Base-by-base conservation (phyloP, 2,888 invertebrate genomes). In the Pogonocherus hispidulus region DNA sequence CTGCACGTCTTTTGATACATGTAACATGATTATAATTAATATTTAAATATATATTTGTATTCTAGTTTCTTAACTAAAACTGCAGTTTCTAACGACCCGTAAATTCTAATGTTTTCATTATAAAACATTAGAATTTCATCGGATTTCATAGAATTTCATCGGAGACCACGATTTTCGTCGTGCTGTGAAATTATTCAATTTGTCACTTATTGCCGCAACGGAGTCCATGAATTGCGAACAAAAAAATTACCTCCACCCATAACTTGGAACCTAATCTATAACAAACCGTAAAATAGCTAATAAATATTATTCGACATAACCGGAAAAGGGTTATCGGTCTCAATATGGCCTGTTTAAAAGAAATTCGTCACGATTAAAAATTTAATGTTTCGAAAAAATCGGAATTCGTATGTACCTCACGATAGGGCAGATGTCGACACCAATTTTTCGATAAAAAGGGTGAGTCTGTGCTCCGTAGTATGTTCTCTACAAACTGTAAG, bases 341-440 rank as follows among this genome's bases (percentile, higher is more conserved):
- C 71, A 76, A 78, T 75, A 77, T 72, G 76, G 76, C 3, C 73
- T 76, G 75, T 76, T 76, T 74, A 73, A 77, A 79, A 75, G 74
- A 73, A 60, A 80, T 80, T 79, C 75, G 79, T 73, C 70, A 73
- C 75, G 75, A 68, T 65, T 32, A 64, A 67, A 77, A 76, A 79
- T 74, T 79, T 78, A 80, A 80, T 80, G 80, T 79, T 78, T 77
- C 77, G 79, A 77, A 79, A 79, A 79, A 79, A 76, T 72, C 56
- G 67, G 65, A 63, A 68, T 62, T 52, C 51, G 63, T 75, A 72
- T 41, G 41, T 37, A 63, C 71, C 69, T 35, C n/a, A 19, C 51
- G 56, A n/a, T 49, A 66, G 55, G 19, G 35, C 74, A 74, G 77
- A 73, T 74, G 75, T 67, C 20, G 27, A 18, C 57, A 27, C 57